Conservation (phyloP, 2,113 vertebrate genomes). For the Microtus pennsylvanicus region DNA sequence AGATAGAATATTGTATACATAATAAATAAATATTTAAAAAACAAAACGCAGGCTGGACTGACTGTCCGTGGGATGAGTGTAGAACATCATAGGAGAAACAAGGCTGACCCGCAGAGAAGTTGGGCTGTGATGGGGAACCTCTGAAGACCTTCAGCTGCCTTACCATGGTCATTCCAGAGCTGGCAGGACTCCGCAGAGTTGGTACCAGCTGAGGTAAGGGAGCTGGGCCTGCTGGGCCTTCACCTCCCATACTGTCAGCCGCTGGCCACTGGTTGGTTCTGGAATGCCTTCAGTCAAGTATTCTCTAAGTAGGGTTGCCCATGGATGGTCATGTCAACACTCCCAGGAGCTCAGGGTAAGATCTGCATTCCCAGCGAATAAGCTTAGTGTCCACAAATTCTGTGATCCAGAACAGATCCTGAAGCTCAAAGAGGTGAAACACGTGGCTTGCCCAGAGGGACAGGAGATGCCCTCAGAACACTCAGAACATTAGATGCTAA, state of each 20-base stretch:
- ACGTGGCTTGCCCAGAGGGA: background rate
- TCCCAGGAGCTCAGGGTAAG: background rate
- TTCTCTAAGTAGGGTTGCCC: background rate
- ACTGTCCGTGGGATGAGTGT: too few species aligned
- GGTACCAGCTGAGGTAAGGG: background rate
- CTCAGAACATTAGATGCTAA: background rate
- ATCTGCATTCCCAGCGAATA: background rate
- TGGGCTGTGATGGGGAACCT: background rate
- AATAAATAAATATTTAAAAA: too few species aligned
- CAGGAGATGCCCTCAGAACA: background rate
- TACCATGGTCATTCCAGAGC: background rate
- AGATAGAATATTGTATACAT: too few species aligned
- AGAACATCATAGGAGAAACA: too few species aligned
- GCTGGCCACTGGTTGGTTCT: background rate
- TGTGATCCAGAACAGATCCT: background rate
- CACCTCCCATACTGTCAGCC: background rate
- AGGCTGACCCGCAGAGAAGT: rapidly evolving
- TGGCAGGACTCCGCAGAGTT: background rate
- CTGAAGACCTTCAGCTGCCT: background rate
- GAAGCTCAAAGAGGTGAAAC: background rate
- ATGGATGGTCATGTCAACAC: background rate
- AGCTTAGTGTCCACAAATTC: background rate
- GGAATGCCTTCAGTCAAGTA: background rate
- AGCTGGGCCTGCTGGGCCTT: background rate
- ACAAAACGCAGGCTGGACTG: too few species aligned